Evolutionary conservation across 1,140 invertebrate species (phyloP), one percentile per base, ranked within the genome.

Genomic region (Harpegnathos saltator): DNA sequence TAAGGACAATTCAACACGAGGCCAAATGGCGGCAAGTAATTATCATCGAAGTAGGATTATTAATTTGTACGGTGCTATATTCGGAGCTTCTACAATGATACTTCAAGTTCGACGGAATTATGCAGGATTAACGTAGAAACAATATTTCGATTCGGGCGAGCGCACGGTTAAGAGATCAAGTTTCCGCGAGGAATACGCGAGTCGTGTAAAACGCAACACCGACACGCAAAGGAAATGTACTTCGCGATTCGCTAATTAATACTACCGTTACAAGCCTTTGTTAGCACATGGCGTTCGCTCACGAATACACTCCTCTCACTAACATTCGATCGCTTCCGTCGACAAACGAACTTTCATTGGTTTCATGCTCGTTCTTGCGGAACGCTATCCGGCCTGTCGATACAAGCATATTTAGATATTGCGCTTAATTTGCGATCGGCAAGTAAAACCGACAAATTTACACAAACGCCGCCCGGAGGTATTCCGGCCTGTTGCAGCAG

Each of bases 391-490:
- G 71, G 12, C 7, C 69, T 66, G n/a, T 54, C 61, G 56, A 66
- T 69, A 44, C 38, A 69, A 82, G 19, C 50, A 59, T 59, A 58
- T 74, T 65, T 82, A 80, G 22, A 74, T 74, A 69, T 75, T 65
- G 71, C 33, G 58, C 48, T 82, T 87, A 77, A 83, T 86, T 87
- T 83, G 78, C 54, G 48, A 86, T 83, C 58, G 12, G 1, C 14
- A 74, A 82, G 22, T 62, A 26, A 19, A 65, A 56, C 33, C 33
- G 29, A 15, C 17, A 75, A 83, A 66, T 77, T 65, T 82, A 56
- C 59, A 65, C 50, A 24, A 71, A 58, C 22, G 15, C 38, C 24
- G 22, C n/a, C 22, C 33, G 22, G 48, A 48, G n/a, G 44, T 58
- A 71, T 61, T 81, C 11, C 3, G 29, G 59, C 26, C 15, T 82